Percentiles rank a stretch among this genome's conserved stretches.
Evolutionary conservation across 2,888 invertebrate genomes (phyloP).

Genomic region (Hedya salicella): DNA sequence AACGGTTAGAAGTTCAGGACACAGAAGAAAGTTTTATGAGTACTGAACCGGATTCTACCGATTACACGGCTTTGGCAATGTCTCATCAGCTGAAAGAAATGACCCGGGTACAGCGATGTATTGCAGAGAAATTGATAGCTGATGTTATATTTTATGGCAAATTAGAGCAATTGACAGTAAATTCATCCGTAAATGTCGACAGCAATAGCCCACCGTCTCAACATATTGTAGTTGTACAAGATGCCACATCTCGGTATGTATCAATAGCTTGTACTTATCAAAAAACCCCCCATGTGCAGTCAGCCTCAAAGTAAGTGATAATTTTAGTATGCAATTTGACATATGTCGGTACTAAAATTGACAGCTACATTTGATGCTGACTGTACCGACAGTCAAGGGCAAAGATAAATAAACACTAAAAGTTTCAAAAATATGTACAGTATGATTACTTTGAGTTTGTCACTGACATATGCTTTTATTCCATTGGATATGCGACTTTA

Average conservation of each 20-base stretch:
- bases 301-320: too few relatives aligned
- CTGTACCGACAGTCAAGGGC: too few relatives aligned
- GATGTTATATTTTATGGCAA: neutral
- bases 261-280: neutral
- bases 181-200: neutral
- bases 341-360: too few relatives aligned
- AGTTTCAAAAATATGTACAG: too few relatives aligned
- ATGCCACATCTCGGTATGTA: neutral
- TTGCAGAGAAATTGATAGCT: neutral
- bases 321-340: too few relatives aligned
- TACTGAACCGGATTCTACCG: neutral
- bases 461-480: too few relatives aligned
- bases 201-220: neutral
- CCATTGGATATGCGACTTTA: too few relatives aligned
- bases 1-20: neutral
- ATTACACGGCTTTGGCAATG: neutral
- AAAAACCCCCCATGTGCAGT: too few relatives aligned
- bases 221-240: neutral
- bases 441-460: too few relatives aligned
- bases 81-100: neutral
- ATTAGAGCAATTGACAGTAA: neutral
- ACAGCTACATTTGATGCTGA: too few relatives aligned
- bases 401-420: too few relatives aligned
- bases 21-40: neutral
- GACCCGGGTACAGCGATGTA: neutral